These are phyloP conservation scores for Bos indicus DNA, from an alignment of 2,113 vertebrate genomes.

Conservation along the genomic window DNA sequence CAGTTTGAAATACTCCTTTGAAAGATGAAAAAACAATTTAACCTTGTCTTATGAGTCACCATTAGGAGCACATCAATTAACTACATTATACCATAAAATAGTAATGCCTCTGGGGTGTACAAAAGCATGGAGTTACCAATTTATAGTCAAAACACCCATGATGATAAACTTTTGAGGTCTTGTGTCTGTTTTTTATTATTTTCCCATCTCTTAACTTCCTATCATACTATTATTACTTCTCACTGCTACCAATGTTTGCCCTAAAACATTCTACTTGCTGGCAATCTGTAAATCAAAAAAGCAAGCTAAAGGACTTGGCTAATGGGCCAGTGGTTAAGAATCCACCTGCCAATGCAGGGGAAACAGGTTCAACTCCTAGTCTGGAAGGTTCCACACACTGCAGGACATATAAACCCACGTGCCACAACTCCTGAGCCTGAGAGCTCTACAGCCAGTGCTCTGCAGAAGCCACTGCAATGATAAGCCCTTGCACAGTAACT, in stretches of 20 bases:
- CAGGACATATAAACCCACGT: background rate
- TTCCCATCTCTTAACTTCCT: background rate
- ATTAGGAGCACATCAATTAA: constrained; percentile 33
- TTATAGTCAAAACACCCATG: background rate
- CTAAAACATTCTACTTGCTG: background rate
- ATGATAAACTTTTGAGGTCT: background rate
- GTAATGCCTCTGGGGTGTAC: background rate
- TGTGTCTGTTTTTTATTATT: background rate
- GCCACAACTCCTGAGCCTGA: background rate
- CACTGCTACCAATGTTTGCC: background rate
- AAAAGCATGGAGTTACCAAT: background rate
- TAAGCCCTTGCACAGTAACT: background rate
- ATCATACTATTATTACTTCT: background rate
- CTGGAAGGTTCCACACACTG: background rate
- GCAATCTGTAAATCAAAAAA: background rate
- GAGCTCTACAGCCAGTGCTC: background rate
- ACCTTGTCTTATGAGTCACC: background rate
- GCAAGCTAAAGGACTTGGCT: background rate
- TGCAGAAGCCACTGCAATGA: background rate
- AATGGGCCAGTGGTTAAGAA: background rate
- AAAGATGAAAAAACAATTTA: constrained; percentile 51
- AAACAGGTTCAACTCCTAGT: background rate
- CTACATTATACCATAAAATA: background rate
- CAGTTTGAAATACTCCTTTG: background rate
- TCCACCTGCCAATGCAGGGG: background rate